phyloP scores from a whole-genome alignment of 2,888 invertebrate genomes.

The Drosophila lutescens region DNA sequence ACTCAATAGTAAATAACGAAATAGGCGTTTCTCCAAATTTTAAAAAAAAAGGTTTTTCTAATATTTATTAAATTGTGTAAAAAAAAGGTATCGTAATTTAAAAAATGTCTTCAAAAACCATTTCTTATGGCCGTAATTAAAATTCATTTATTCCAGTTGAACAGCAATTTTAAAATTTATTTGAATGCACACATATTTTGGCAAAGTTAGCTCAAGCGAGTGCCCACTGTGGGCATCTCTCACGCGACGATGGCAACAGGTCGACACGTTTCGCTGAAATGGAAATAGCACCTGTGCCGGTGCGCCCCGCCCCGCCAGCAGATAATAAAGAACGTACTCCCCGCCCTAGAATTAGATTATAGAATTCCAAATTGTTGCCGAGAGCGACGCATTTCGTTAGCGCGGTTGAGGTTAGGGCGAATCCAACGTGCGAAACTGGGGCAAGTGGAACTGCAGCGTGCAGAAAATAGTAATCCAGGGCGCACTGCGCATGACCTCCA shows the following conservation, averaged over 20 bases:
- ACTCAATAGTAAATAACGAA: too few relatives aligned
- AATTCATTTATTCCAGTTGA: too few relatives aligned
- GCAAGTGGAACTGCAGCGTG: constrained; percentile 43
- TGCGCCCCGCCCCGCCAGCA: constrained; percentile 11
- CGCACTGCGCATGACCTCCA: constrained; percentile 65
- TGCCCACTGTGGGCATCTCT: constrained; percentile 32
- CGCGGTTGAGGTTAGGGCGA: constrained; percentile 62
- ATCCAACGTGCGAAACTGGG: constrained; percentile 49
- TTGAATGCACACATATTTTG: background rate
- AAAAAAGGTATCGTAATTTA: too few relatives aligned
- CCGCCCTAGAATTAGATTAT: constrained; percentile 19
- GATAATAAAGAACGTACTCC: background rate
- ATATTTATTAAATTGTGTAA: too few relatives aligned
- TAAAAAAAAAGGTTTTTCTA: too few relatives aligned
- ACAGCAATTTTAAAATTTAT: background rate
- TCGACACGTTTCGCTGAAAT: constrained; percentile 32
- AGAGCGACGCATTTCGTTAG: constrained; percentile 7
- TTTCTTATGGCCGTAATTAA: too few relatives aligned
- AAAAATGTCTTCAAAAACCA: too few relatives aligned
- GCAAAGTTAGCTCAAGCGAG: background rate
- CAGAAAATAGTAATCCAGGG: constrained; percentile 46
- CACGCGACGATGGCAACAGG: constrained; percentile 42
- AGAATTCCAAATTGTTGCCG: constrained; percentile 20
- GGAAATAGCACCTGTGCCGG: constrained; percentile 11
- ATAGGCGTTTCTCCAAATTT: too few relatives aligned